Base-by-base conservation (phyloP, 2,113 vertebrate genomes). In the Pygoscelis adeliae region DNA sequence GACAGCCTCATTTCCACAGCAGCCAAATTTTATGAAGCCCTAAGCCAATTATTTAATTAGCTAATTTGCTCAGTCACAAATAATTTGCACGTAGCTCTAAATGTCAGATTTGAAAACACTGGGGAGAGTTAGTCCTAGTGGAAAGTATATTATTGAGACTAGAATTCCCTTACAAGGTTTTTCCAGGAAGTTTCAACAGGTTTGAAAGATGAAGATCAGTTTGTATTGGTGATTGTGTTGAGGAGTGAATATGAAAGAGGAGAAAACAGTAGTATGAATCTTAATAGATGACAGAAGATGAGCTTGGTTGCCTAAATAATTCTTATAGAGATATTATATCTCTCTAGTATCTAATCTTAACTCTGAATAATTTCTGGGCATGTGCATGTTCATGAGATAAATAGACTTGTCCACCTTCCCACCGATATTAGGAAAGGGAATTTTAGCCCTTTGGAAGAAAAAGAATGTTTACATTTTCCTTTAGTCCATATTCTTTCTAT, bases 41-140 rank as follows among this genome's bases (percentile, higher is more conserved):
- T 96, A 96, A 96, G 94, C 94, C 97, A 97, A 97, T 97, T 97
- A 97, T 95, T 95, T 97, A 96, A 97, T 97, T 96, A 96, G 95
- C 83, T 95, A 97, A 96, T 97, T 97, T 91, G 30, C 65, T 95
- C 94, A 97, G 86, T 97, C 95, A 96, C 92, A 97, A 97, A 96
- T 95, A 97, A 96, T 97, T 97, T 92, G 44, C 86, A 91, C 25
- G 1, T 92, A 92, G 69, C 86, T 97, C 61, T 96, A 90, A 96
- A 97, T 92, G 89, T 96, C 95, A 96, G 70, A 95, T 95, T 93
- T 92, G 65, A 96, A 97, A 95, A 92, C 95, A 87, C 89, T 69
- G 36, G 89, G 83, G 89, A 95, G 69, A 84, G 22, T 93, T 95
- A 95, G 65, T 95, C 94, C 96, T 95, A 22, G 80, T 95, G 91